Conservation (phyloP, 2,888 invertebrate genomes). For the Eurois occulta region DNA sequence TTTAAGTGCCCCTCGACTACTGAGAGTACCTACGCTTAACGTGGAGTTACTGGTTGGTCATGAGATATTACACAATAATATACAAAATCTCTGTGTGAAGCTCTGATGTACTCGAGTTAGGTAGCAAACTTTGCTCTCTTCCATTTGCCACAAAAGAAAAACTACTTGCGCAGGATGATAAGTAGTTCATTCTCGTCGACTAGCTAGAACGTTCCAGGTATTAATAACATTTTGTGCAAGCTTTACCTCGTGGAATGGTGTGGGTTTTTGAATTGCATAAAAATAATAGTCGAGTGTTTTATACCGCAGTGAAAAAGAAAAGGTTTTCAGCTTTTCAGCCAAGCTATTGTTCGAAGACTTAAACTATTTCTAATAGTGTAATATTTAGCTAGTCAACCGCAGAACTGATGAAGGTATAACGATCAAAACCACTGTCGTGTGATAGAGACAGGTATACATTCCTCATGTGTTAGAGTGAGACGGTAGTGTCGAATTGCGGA, state of each 20-base stretch:
- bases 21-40: background rate
- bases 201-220: slow-evolving; percentile 47
- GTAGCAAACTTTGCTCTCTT: slow-evolving; percentile 42
- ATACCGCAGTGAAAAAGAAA: slow-evolving; percentile 5
- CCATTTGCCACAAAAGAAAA: slow-evolving; percentile 52
- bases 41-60: slow-evolving; percentile 3
- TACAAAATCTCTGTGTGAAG: slow-evolving; percentile 36
- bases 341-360: slow-evolving; percentile 20
- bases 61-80: slow-evolving; percentile 34
- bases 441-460: slow-evolving; percentile 42
- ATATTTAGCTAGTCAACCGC: slow-evolving; percentile 57
- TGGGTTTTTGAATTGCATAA: slow-evolving; percentile 31
- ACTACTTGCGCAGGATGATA: slow-evolving; percentile 49
- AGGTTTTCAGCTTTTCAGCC: background rate
- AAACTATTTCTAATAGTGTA: slow-evolving; percentile 49
- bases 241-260: slow-evolving; percentile 12
- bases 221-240: slow-evolving; percentile 54
- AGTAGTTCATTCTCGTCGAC: slow-evolving; percentile 35
- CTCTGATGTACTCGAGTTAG: slow-evolving; percentile 31
- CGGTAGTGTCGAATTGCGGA: slow-evolving; percentile 49
- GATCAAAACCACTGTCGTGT: slow-evolving; percentile 50
- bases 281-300: slow-evolving; percentile 11
- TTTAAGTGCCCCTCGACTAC: background rate
- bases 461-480: slow-evolving; percentile 44
- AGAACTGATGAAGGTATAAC: slow-evolving; percentile 52